Conservation (phyloP, 1,140 invertebrate genomes). For the Aphis craccivora region DNA sequence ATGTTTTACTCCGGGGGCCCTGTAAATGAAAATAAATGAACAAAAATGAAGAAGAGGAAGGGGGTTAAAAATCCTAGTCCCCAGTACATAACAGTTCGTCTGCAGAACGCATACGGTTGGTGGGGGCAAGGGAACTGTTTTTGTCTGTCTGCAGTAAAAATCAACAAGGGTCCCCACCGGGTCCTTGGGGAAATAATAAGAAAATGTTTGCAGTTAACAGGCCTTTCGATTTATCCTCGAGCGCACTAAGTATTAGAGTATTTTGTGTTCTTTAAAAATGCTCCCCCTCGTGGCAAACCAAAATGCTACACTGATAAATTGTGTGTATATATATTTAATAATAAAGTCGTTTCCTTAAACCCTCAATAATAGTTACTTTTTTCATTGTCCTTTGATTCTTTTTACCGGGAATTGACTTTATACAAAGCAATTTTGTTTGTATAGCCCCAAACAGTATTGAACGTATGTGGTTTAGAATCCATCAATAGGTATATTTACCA, state of each 20-base stretch:
- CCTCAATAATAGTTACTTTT: not conserved
- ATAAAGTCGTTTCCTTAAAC: constrained; percentile 31
- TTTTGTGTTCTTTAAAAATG: constrained; percentile 25
- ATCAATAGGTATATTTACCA: not conserved
- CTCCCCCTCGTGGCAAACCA: not conserved
- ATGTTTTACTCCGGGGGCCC: not conserved
- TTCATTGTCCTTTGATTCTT: not conserved
- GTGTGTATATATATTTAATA: not conserved
- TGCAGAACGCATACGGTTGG: not conserved
- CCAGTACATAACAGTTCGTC: not conserved
- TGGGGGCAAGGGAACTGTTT: not conserved
- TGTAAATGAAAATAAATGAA: not conserved
- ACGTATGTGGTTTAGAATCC: not conserved
- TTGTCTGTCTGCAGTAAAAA: not conserved
- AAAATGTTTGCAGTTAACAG: constrained; percentile 44
- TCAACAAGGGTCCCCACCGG: not conserved
- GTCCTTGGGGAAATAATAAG: constrained; percentile 41
- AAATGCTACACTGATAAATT: not conserved
- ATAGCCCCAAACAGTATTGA: not conserved
- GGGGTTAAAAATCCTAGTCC: not conserved
- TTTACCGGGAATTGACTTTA: not conserved
- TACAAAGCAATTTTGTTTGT: not conserved
- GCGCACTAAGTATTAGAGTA: not conserved
- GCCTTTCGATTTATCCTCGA: not conserved
- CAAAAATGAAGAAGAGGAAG: not conserved